A percentile compares a stretch with the other conserved stretches of the same genome.
Conservation (phyloP, 2,113 vertebrate species). For the Otolemur garnettii region DNA sequence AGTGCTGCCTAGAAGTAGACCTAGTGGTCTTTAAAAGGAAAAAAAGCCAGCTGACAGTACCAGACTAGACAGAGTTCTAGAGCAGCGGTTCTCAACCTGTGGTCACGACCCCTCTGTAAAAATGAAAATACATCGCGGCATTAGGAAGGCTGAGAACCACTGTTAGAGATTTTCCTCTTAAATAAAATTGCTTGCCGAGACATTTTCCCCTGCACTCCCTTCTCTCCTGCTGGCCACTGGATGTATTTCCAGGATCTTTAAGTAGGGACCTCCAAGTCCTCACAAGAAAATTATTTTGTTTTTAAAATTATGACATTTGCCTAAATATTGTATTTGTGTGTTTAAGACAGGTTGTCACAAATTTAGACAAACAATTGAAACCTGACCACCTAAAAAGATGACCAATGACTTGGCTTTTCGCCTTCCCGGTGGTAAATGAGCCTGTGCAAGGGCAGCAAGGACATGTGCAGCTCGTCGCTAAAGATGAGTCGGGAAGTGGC, state of each 20-base stretch:
- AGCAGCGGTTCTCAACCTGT: no score
- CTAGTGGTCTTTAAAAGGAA: neutral
- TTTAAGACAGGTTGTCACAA: neutral
- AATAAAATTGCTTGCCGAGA: neutral
- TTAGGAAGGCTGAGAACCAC: no score
- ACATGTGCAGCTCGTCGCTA: neutral
- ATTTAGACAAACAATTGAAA: neutral
- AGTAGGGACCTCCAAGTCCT: neutral
- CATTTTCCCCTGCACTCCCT: neutral
- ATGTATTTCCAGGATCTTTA: slow-evolving; percentile 1
- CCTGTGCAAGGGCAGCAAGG: neutral
- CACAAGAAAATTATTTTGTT: neutral
- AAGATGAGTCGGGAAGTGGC: neutral
- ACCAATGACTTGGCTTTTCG: neutral
- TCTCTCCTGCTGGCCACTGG: neutral
- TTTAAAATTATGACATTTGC: slow-evolving; percentile 54
- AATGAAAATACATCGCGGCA: no score
- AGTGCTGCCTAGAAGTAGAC: neutral
- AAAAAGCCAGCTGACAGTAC: neutral
- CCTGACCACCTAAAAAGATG: neutral
- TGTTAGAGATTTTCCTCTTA: neutral
- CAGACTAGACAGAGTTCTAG: neutral
- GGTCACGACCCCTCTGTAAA: no score
- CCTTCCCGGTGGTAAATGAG: neutral
- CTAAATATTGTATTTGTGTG: neutral